Percentiles rank a stretch among this genome's conserved stretches.
Conservation (phyloP, 2,888 invertebrate species). For the Chloromyia formosa region DNA sequence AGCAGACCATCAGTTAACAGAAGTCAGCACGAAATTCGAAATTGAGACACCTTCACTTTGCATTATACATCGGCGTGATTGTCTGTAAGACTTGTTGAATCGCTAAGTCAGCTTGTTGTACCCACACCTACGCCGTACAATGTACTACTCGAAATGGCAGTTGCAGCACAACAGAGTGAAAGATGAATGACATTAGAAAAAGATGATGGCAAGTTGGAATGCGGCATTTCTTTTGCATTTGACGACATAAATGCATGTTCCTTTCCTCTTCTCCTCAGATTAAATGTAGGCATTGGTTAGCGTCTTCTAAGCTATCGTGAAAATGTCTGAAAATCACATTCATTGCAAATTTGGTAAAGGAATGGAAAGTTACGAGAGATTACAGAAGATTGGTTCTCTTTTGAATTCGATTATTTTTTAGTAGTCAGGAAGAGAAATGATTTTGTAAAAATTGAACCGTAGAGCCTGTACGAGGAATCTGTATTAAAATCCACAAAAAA, state of each 20-base stretch:
- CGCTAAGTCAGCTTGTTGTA: background rate
- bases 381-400: background rate
- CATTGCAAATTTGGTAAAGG: slow-evolving; percentile 26
- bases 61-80: background rate
- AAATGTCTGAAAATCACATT: background rate
- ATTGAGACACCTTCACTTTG: slow-evolving; percentile 20
- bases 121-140: background rate
- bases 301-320: background rate
- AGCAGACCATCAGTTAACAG: slow-evolving; percentile 27
- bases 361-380: slow-evolving; percentile 25
- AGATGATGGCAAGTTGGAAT: slow-evolving; percentile 6
- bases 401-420: background rate
- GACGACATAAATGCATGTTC: background rate
- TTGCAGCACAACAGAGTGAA: background rate
- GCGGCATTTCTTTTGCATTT: background rate
- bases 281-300: background rate
- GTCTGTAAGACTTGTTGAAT: background rate
- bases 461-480: background rate
- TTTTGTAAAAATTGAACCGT: background rate
- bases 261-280: too few species aligned
- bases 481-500: too few species aligned
- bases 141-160: background rate
- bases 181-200: background rate
- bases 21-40: slow-evolving; percentile 20
- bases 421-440: background rate